A percentile compares a stretch with the other conserved stretches of the same genome.
Conservation (phyloP, 2,113 vertebrate species). For the Carassius auratus region DNA sequence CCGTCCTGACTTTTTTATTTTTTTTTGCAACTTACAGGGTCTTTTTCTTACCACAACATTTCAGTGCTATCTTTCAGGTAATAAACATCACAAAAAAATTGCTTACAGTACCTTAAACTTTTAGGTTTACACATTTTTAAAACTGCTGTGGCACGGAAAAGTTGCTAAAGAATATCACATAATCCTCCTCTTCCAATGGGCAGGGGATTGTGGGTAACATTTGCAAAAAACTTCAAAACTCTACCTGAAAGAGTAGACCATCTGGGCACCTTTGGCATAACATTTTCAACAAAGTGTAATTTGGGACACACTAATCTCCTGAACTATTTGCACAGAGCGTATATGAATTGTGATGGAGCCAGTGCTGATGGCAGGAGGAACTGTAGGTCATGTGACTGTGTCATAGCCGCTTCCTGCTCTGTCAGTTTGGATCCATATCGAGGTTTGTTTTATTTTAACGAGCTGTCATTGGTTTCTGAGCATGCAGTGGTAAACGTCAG, state of each 20-base stretch:
- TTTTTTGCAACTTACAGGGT: neutral
- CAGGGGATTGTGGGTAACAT: conserved; percentile 2
- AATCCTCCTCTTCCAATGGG: conserved; percentile 12
- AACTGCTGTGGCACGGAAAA: conserved; percentile 12
- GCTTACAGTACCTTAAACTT: neutral
- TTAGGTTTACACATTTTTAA: conserved; percentile 9
- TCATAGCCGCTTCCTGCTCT: neutral
- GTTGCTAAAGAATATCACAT: conserved; percentile 15
- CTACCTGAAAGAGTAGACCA: conserved; percentile 5
- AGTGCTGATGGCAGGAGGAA: conserved; percentile 26
- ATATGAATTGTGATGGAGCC: neutral
- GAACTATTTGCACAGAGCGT: conserved; percentile 18
- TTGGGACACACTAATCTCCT: conserved; percentile 1
- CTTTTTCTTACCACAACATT: neutral
- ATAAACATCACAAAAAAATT: neutral
- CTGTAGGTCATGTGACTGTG: neutral
- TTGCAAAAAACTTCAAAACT: neutral
- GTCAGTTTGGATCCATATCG: conserved; percentile 4
- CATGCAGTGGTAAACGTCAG: conserved; percentile 3
- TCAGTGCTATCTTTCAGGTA: neutral
- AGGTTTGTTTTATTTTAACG: conserved; percentile 32
- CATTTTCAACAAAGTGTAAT: conserved; percentile 13
- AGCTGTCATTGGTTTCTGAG: conserved; percentile 6
- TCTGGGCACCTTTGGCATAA: conserved; percentile 23
- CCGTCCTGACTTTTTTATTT: neutral